Evolutionary conservation across 2,797 vertebrate species (phyloP), one percentile per base, ranked within the genome.

Genomic region (Hirundo rustica): DNA sequence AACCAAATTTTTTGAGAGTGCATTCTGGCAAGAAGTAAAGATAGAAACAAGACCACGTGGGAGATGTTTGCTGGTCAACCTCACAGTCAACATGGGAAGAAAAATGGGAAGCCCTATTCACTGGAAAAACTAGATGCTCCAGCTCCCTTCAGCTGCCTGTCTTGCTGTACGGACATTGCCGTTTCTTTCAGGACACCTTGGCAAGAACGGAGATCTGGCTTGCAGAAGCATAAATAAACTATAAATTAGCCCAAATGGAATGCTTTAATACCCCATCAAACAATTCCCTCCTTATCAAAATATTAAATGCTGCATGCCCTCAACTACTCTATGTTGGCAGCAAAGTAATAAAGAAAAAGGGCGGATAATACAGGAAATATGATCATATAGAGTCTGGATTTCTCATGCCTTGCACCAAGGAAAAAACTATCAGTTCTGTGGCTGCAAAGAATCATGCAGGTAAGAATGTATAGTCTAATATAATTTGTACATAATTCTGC

Each of bases 11-110:
- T 18, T 54, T 66, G 66, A 83, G 18, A 68, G 14, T 4, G 2
- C 26, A 68, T 68, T 66, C 60, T 84, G 70, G 47, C 44, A 84
- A 92, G 66, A 89, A 91, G 81, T 66, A 80, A 95, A 92, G 66
- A 70, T 12, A 89, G 58, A 95, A 95, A 81, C 23, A 74, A 85
- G 76, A 85, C 18, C 51, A 66, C 0, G 2, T 67, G 62, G 55
- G 65, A 71, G 25, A 54, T 45, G 62, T 65, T 77, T 89, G 68
- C 68, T 88, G 65, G 30, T 57, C 50, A 92, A 36, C 78, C 54
- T 83, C n/a, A 47, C 3, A 70, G 77, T 25, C 68, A 86, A 78
- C 22, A 67, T 22, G 62, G 65, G 48, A 85, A 36, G 38, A 38
- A 88, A 88, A 88, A 62, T 27, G 61, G 36, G 57, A 92, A 93